These are phyloP conservation scores for Phenganax subtilis DNA, from an alignment of 92 coral and sea anemone genomes.

Conservation along the genomic window DNA sequence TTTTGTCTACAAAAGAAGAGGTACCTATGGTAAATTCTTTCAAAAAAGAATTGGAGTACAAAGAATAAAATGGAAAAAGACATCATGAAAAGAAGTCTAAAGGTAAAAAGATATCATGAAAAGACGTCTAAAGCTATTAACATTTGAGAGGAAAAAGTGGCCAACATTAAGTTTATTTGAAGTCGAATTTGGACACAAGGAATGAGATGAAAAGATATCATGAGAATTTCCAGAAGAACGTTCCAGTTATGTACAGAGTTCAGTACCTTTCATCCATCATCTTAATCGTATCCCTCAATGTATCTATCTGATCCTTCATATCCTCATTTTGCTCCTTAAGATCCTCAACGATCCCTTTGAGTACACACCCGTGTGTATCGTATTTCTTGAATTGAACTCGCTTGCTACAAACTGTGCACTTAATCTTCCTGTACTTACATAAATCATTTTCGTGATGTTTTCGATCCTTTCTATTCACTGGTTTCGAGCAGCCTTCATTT, in stretches of 20 bases:
- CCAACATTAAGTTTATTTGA: too few species aligned
- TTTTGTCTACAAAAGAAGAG: background rate
- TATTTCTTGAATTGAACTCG: slow-evolving; percentile 4
- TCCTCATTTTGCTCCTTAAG: slow-evolving; percentile 9
- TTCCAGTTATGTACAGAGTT: background rate
- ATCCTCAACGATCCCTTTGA: slow-evolving; percentile 11
- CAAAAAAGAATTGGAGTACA: background rate
- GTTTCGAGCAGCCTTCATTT: slow-evolving; percentile 18
- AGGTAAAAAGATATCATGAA: too few species aligned
- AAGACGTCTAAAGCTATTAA: too few species aligned
- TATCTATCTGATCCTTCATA: slow-evolving; percentile 6
- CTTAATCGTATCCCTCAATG: slow-evolving; percentile 8
- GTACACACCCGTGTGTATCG: slow-evolving; percentile 24
- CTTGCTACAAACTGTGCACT: slow-evolving; percentile 9
- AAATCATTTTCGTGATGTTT: slow-evolving; percentile 21
- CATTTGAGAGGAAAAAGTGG: too few species aligned
- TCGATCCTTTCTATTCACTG: background rate
- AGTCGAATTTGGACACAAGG: too few species aligned
- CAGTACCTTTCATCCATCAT: slow-evolving; percentile 12
- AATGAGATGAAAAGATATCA: too few species aligned
- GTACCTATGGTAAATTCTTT: background rate
- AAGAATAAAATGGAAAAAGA: too few species aligned
- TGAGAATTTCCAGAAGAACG: background rate
- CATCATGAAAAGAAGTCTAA: too few species aligned
- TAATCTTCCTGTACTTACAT: slow-evolving; percentile 12